Conservation (phyloP, 2,797 vertebrate genomes). For the Capromys pilorides region DNA sequence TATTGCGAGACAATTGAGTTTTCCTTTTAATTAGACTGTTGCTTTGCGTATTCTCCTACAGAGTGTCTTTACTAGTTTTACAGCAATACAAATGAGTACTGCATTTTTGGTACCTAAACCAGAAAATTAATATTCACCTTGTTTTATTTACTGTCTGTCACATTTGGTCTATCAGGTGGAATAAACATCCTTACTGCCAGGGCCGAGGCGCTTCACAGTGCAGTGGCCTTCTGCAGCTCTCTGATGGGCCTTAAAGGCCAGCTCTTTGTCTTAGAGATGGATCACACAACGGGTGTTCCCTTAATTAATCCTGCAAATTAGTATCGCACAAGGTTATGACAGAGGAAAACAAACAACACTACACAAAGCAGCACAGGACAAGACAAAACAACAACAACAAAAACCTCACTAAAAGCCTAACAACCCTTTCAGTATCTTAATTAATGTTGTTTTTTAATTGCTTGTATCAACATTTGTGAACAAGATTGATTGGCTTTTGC, state of each 20-base stretch:
- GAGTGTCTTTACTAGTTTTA: conserved; percentile 82
- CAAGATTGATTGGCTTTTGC: conserved; percentile 86
- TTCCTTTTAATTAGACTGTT: conserved; percentile 80
- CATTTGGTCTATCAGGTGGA: conserved; percentile 73
- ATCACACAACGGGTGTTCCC: conserved; percentile 82
- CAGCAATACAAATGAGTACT: conserved; percentile 77
- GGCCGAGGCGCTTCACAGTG: conserved; percentile 55
- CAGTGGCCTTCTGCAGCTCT: conserved; percentile 78
- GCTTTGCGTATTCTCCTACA: conserved; percentile 74
- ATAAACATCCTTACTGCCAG: conserved; percentile 70
- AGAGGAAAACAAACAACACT: not conserved
- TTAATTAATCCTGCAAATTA: conserved; percentile 86
- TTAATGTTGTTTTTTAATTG: conserved; percentile 88
- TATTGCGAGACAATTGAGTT: conserved; percentile 68
- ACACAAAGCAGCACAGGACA: not conserved
- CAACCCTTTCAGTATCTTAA: conserved; percentile 85
- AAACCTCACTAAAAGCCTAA: conserved; percentile 36
- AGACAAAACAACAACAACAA: not conserved
- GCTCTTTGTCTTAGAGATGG: conserved; percentile 82
- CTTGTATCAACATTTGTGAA: conserved; percentile 86
- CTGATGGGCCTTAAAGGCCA: conserved; percentile 81
- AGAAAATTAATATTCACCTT: conserved; percentile 77
- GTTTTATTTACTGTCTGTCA: conserved; percentile 73
- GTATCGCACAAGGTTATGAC: conserved; percentile 83
- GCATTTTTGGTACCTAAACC: conserved; percentile 78